phyloP scores from a whole-genome alignment of 2,888 invertebrate genomes.

The Amorpha juglandis region DNA sequence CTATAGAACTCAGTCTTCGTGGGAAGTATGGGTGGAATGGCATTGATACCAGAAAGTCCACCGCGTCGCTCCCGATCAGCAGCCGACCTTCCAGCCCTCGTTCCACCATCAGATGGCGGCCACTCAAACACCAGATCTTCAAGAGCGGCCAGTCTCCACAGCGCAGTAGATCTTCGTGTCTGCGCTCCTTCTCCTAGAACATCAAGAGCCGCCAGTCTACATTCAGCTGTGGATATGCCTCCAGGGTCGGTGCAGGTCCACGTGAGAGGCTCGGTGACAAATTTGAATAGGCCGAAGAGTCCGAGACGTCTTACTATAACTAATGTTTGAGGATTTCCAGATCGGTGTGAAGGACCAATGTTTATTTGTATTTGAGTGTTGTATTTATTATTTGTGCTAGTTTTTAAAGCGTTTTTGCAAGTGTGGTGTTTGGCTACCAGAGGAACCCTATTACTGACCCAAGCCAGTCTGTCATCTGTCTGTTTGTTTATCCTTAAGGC shows the following conservation, averaged over 20 bases:
- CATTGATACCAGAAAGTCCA: conserved; percentile 87
- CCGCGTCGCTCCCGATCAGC: conserved; percentile 92
- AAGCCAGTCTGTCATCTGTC: too few species aligned
- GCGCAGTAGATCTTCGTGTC: conserved; percentile 72
- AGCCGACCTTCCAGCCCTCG: conserved; percentile 91
- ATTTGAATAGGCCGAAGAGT: conserved; percentile 69
- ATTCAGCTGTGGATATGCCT: conserved; percentile 72
- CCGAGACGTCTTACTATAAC: conserved; percentile 74
- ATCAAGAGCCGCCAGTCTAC: conserved; percentile 73
- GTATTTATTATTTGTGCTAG: conserved; percentile 2
- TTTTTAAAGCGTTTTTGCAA: neutral
- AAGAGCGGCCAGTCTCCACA: conserved; percentile 75
- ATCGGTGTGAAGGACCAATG: conserved; percentile 51
- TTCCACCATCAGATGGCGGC: conserved; percentile 78
- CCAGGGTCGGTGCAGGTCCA: conserved; percentile 73
- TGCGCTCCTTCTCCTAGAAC: conserved; percentile 70
- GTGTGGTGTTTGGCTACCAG: neutral
- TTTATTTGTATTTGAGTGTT: conserved; percentile 29
- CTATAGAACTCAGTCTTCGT: conserved; percentile 95
- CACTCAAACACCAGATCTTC: conserved; percentile 70
- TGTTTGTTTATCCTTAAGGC: too few species aligned
- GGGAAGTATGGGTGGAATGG: conserved; percentile 87
- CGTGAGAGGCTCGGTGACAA: conserved; percentile 67
- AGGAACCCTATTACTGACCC: too few species aligned
- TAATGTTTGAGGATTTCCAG: conserved; percentile 56